These are phyloP conservation scores for Stenolophus ochropezus DNA, from an alignment of 2,888 invertebrate genomes.

Conservation along the genomic window DNA sequence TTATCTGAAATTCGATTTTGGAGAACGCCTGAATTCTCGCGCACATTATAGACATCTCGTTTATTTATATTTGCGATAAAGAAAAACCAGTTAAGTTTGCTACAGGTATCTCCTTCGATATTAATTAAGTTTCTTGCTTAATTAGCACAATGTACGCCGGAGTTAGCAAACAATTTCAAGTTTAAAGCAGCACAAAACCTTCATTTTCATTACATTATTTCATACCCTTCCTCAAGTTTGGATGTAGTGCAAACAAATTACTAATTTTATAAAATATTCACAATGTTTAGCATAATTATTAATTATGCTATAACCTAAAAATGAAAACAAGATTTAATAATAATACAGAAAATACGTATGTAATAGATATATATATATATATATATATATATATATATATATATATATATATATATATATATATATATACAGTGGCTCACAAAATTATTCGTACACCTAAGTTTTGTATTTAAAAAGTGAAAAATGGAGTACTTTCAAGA, in stretches of 20 bases:
- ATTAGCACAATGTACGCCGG: not conserved
- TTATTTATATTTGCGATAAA: constrained; percentile 50
- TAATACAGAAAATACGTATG: not conserved
- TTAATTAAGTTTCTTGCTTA: constrained; percentile 48
- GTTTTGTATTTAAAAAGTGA: too few species aligned
- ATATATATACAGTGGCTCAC: too few species aligned
- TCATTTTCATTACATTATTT: constrained; percentile 11
- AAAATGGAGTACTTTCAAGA: too few species aligned
- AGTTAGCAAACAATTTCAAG: constrained; percentile 27
- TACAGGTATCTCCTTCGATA: constrained; percentile 43
- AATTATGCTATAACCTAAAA: not conserved
- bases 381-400: too few species aligned
- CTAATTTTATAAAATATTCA: constrained; percentile 7
- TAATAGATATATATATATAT: not conserved
- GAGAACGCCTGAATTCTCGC: constrained; percentile 30
- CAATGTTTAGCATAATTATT: not conserved
- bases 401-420: too few species aligned
- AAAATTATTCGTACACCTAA: too few species aligned
- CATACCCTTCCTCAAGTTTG: not conserved
- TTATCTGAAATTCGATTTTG: constrained; percentile 56
- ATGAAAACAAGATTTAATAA: not conserved
- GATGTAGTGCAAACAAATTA: constrained; percentile 7
- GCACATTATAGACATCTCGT: constrained; percentile 43
- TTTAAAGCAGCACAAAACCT: constrained; percentile 25
- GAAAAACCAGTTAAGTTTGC: constrained; percentile 44